Conservation (phyloP, 2,797 vertebrate genomes). For the Acrocephalus scirpaceus region DNA sequence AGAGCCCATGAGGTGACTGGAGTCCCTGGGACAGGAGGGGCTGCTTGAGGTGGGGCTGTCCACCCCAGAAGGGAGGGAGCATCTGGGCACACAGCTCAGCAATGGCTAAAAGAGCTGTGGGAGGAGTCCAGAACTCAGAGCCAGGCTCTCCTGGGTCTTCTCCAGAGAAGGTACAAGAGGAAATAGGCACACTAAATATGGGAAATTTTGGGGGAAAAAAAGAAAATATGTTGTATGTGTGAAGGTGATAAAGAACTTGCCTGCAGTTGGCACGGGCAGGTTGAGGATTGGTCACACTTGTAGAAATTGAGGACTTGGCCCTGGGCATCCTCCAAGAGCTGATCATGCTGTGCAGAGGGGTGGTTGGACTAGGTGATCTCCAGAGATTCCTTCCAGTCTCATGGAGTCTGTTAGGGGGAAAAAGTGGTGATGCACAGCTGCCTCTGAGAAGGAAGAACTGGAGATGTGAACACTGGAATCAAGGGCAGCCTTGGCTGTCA, state of each 20-base stretch:
- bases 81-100: neutral
- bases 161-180: neutral
- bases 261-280: accelerated
- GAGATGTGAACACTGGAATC: neutral
- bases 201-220: neutral
- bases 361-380: too few relatives aligned
- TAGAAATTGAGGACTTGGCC: neutral
- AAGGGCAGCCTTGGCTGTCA: neutral
- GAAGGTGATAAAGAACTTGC: neutral
- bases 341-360: neutral
- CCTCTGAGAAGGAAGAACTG: neutral
- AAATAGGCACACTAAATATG: neutral
- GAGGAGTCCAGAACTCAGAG: neutral
- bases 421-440: neutral
- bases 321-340: neutral
- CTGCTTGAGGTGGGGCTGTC: neutral
- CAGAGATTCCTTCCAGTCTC: neutral
- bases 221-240: neutral
- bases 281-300: neutral
- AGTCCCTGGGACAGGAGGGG: neutral
- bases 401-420: neutral
- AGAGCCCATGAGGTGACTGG: neutral
- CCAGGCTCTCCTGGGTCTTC: neutral
- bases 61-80: neutral
- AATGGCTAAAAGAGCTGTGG: neutral